phyloP scores from a whole-genome alignment of 1,140 invertebrate genomes.

The Eurosta solidaginis region DNA sequence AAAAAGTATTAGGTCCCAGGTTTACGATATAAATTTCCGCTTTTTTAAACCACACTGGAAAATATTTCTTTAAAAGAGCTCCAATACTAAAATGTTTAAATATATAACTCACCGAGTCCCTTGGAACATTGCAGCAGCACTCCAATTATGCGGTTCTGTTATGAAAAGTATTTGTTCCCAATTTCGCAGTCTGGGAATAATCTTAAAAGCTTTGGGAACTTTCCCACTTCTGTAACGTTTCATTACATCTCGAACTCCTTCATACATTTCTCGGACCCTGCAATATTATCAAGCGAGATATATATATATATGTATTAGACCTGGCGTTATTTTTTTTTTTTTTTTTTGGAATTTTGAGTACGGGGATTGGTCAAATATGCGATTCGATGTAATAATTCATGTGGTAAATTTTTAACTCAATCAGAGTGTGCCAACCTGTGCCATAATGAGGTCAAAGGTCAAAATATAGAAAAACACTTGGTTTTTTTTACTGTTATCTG shows the following conservation, averaged over 20 bases:
- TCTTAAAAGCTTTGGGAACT: slow-evolving; percentile 97
- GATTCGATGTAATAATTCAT: too few species aligned
- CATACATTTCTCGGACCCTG: slow-evolving; percentile 77
- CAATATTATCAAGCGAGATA: slow-evolving; percentile 40
- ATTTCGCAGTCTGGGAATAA: slow-evolving; percentile 88
- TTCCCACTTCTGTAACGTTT: slow-evolving; percentile 92
- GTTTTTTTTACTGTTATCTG: too few species aligned
- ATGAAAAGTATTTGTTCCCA: slow-evolving; percentile 96
- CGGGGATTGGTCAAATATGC: too few species aligned
- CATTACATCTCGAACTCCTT: slow-evolving; percentile 85
- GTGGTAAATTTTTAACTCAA: too few species aligned
- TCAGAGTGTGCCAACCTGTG: too few species aligned
- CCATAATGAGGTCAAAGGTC: too few species aligned
- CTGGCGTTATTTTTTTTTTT: too few species aligned
- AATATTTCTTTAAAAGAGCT: not conserved
- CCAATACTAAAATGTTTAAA: not conserved
- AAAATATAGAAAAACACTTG: too few species aligned
- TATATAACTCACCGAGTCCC: slow-evolving; percentile 42
- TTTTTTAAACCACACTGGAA: too few species aligned
- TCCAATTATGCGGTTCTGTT: slow-evolving; percentile 83
- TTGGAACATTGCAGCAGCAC: slow-evolving; percentile 91
- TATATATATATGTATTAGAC: not conserved
- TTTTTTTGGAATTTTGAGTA: too few species aligned
- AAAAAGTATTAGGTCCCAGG: too few species aligned
- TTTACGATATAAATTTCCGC: too few species aligned